Evolutionary conservation across 2,113 vertebrate species (phyloP), one percentile per base, ranked within the genome.

Genomic region (Erinaceus europaeus): DNA sequence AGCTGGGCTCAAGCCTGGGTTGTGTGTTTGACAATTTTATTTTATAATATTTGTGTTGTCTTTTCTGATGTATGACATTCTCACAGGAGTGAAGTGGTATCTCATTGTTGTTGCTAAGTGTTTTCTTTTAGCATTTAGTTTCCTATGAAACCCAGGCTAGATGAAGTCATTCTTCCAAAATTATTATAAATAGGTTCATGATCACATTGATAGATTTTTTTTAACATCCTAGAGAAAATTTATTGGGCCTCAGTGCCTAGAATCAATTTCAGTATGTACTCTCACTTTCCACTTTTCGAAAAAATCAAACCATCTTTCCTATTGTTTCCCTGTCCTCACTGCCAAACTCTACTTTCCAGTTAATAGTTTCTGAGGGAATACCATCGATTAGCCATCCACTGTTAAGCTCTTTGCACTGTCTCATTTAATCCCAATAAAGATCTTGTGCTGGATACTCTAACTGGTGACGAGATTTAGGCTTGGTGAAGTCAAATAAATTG

Each of bases 221-320:
- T 50, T 32, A 82, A 12, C 13, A 52, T 5, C 12, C 18, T 48
- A 14, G n/a, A 68, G 91, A 80, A 20, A 78, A 79, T 65, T 73
- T 90, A 67, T 77, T 82, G 85, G 46, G 21, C 36, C 2, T 13
- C 23, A 20, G 34, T 71, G 29, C 88, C 62, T 75, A 78, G 59
- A 82, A 88, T 84, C 4, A 85, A 84, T 90, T 77, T 64, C 50
- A 74, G 88, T 32, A 32, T 5, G 12, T 71, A 89, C 17, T 67
- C 4, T 62, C 48, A 85, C 9, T 64, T 65, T 13, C 81, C 27
- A 72, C 17, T 72, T 46, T 36, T 78, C 69, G 42, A n/a, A n/a
- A 71, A 84, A 91, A 82, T 53, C 17, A 50, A 61, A n/a, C 10
- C 27, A 84, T 44, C 29, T 89, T n/a, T 68, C 67, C 61, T 59